These are phyloP conservation scores for Orbicella faveolata DNA, from an alignment of 64 coral and sea anemone species.

Conservation along the genomic window DNA sequence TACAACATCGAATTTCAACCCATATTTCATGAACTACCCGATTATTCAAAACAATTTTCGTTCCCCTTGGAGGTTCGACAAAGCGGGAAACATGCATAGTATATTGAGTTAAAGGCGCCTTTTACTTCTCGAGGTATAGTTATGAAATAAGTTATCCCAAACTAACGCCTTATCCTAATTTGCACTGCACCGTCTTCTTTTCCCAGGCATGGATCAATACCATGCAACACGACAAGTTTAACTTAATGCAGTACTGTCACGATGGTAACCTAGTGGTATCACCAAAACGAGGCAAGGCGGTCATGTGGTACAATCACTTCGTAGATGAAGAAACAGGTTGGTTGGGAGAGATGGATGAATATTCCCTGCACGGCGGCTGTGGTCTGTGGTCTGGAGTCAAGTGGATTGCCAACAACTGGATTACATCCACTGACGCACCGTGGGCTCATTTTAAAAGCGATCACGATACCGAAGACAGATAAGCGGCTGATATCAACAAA, in stretches of 20 bases:
- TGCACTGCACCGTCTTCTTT: background rate
- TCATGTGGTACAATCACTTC: conserved; percentile 82
- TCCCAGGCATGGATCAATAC: conserved; percentile 16
- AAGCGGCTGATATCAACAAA: background rate
- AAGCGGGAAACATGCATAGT: no score
- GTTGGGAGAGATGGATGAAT: conserved; percentile 76
- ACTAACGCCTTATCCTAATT: background rate
- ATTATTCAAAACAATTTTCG: no score
- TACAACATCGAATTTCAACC: no score
- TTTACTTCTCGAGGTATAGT: no score
- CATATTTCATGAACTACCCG: no score
- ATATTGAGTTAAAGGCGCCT: no score
- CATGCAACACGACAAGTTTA: conserved; percentile 51
- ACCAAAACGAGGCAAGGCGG: conserved; percentile 66
- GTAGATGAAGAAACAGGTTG: conserved; percentile 67
- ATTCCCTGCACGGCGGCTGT: conserved; percentile 74
- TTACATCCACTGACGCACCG: conserved; percentile 40
- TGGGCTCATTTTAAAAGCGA: conserved; percentile 45
- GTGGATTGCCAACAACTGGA: conserved; percentile 82
- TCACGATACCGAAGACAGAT: background rate
- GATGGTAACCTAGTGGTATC: conserved; percentile 50
- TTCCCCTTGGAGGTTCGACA: no score
- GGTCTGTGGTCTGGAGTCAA: conserved; percentile 65
- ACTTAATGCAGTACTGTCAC: conserved; percentile 63
- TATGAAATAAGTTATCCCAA: background rate